Evolutionary conservation across 2,113 vertebrate species (phyloP).

Genomic region (Spea bombifrons): DNA sequence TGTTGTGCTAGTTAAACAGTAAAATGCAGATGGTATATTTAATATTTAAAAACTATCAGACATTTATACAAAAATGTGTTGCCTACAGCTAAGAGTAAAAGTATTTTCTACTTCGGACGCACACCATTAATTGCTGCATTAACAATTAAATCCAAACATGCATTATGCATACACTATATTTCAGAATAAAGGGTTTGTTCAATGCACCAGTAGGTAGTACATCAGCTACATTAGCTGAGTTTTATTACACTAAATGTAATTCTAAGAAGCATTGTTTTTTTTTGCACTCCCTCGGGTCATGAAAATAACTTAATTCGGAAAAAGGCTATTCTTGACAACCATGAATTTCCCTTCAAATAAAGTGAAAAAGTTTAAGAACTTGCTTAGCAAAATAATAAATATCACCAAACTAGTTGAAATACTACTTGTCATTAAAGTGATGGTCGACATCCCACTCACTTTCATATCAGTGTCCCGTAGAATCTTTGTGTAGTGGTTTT

Average conservation of each 20-base stretch:
- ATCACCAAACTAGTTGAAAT: too few species aligned
- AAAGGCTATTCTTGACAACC: not conserved
- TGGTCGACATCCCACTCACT: too few species aligned
- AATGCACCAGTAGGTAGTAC: slow-evolving; percentile 27
- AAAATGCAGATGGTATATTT: not conserved
- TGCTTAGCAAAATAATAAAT: too few species aligned
- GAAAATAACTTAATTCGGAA: not conserved
- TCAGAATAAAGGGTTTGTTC: slow-evolving; percentile 24
- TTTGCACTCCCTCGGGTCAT: not conserved
- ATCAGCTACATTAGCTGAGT: slow-evolving; percentile 28
- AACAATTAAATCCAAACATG: slow-evolving; percentile 37
- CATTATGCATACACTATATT: slow-evolving; percentile 37
- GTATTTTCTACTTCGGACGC: slow-evolving; percentile 21
- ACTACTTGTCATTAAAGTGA: too few species aligned
- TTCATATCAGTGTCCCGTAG: too few species aligned
- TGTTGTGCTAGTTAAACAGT: too few species aligned
- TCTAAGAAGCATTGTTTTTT: not conserved
- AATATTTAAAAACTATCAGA: not conserved
- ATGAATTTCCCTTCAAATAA: not conserved
- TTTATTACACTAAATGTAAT: slow-evolving; percentile 25
- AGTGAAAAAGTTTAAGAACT: not conserved
- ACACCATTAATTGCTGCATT: slow-evolving; percentile 38
- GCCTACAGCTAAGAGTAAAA: slow-evolving; percentile 21
- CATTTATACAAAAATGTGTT: slow-evolving; percentile 1
- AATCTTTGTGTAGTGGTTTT: too few species aligned